Evolutionary conservation across 2,888 invertebrate genomes (phyloP).

Genomic region (Galerucella pusilla): DNA sequence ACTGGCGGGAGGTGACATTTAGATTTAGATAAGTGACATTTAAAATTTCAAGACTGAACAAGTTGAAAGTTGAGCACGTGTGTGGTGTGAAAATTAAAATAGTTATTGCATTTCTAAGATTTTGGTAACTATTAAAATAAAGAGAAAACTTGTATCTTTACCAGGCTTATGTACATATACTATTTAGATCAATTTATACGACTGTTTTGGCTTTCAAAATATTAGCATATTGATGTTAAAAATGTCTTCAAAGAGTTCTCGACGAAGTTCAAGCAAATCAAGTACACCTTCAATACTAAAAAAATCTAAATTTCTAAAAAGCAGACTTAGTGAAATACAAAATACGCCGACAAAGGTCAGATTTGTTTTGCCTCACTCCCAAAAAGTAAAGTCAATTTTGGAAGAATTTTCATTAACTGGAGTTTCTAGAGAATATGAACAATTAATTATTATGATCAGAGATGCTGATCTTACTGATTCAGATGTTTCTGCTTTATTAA

Average conservation of each 20-base stretch:
- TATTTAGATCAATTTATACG: too few relatives aligned
- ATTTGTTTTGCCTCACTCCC: conserved; percentile 66
- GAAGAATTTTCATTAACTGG: conserved; percentile 62
- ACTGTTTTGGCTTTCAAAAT: not conserved
- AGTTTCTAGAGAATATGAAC: conserved; percentile 66
- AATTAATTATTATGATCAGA: conserved; percentile 66
- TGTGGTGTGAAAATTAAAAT: not conserved
- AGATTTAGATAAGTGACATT: not conserved
- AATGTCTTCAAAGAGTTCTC: conserved; percentile 46
- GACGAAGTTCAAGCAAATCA: conserved; percentile 33
- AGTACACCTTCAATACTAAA: conserved; percentile 53
- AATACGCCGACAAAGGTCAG: conserved; percentile 57
- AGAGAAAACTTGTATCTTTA: too few relatives aligned
- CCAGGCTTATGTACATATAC: too few relatives aligned
- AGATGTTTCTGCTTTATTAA: conserved; percentile 69
- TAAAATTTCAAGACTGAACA: conserved; percentile 3
- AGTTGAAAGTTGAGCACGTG: conserved; percentile 1
- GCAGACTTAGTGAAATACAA: conserved; percentile 47
- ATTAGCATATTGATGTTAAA: conserved; percentile 20
- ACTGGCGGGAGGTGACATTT: not conserved
- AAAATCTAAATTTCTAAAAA: conserved; percentile 48
- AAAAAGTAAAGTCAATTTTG: conserved; percentile 66
- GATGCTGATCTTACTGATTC: conserved; percentile 69
- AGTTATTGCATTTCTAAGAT: not conserved
- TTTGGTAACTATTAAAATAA: too few relatives aligned